These are phyloP conservation scores for Drosophila melanica DNA, from an alignment of 1,140 invertebrate species.

Conservation along the genomic window DNA sequence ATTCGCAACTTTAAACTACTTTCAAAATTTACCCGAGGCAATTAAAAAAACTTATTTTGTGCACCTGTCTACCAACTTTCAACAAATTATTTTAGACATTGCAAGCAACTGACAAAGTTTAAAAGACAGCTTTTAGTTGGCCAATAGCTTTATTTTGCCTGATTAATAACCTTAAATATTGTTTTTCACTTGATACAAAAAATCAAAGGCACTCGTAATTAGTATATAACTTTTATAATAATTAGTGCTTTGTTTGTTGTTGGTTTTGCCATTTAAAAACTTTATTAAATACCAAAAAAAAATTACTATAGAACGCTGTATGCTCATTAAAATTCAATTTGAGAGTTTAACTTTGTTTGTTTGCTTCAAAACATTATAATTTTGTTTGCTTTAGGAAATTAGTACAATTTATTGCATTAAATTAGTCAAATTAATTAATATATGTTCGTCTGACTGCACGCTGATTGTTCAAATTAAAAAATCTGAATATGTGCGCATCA, in stretches of 20 bases:
- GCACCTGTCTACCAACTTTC: constrained; percentile 9
- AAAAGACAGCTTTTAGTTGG: neutral
- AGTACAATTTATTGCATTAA: no score
- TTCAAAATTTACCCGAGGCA: neutral
- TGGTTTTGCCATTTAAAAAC: neutral
- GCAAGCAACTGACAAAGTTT: neutral
- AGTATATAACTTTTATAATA: neutral
- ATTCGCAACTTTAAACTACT: neutral
- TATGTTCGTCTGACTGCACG: no score
- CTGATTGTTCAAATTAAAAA: neutral
- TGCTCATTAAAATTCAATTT: constrained; percentile 12
- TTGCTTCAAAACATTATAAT: no score
- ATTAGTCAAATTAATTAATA: no score
- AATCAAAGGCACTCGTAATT: neutral
- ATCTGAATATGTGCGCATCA: neutral
- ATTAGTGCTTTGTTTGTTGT: neutral
- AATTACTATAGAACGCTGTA: neutral
- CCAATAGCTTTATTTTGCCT: neutral
- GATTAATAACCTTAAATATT: neutral
- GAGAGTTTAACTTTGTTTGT: neutral
- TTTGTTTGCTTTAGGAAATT: no score
- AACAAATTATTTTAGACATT: constrained; percentile 10
- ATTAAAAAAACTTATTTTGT: constrained; percentile 19
- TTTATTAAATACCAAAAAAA: neutral
- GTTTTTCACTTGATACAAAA: neutral